phyloP scores from a whole-genome alignment of 2,888 invertebrate genomes.

The Athalia circularis region DNA sequence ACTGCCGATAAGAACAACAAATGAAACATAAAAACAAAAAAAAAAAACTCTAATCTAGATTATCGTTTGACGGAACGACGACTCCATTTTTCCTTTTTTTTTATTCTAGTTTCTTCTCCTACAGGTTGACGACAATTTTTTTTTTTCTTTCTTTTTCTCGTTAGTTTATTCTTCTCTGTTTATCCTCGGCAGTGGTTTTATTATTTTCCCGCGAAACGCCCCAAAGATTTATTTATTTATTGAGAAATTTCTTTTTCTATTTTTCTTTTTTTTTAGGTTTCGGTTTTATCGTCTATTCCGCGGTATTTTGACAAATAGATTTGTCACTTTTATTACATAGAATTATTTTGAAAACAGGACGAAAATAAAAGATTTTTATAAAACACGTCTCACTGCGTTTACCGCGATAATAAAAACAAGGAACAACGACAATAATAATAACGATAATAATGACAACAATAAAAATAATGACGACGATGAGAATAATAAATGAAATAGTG shows the following conservation, averaged over 20 bases:
- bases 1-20: slow-evolving; percentile 13
- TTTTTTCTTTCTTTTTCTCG: not conserved
- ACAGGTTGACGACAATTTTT: not conserved
- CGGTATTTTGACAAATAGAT: too few relatives aligned
- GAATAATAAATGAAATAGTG: too few relatives aligned
- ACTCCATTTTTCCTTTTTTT: not conserved
- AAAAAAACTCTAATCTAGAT: not conserved
- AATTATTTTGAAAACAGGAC: too few relatives aligned
- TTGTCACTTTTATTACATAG: too few relatives aligned
- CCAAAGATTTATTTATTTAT: not conserved
- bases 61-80: slow-evolving; percentile 20
- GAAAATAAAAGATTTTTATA: too few relatives aligned
- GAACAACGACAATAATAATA: too few relatives aligned
- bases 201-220: not conserved
- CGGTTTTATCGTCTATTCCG: not conserved
- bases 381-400: too few relatives aligned
- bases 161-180: not conserved
- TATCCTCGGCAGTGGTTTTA: too few relatives aligned
- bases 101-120: too few relatives aligned
- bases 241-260: slow-evolving; percentile 14
- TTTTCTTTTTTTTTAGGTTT: not conserved
- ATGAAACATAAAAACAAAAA: not conserved
- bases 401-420: too few relatives aligned
- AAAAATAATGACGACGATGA: too few relatives aligned
- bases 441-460: too few relatives aligned